These are phyloP conservation scores for Rhogogaster chlorosoma DNA, from an alignment of 2,888 invertebrate genomes.

Conservation along the genomic window DNA sequence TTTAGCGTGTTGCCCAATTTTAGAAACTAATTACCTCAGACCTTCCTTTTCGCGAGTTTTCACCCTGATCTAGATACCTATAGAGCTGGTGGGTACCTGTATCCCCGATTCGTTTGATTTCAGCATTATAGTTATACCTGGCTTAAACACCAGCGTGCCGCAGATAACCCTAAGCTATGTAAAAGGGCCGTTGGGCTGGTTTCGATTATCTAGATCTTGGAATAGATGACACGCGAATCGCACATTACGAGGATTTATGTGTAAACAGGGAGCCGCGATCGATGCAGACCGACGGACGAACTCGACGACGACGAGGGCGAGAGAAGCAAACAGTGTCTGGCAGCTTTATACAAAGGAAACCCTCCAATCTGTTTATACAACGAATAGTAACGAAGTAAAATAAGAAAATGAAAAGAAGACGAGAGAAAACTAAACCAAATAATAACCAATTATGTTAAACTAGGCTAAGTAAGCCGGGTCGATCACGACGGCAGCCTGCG, in stretches of 20 bases:
- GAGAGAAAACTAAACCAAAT: background rate
- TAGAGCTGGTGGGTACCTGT: background rate
- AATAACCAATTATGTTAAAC: constrained; percentile 1
- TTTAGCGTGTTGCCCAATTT: constrained; percentile 32
- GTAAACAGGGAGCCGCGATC: constrained; percentile 64
- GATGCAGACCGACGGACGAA: constrained; percentile 56
- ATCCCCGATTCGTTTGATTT: constrained; percentile 19
- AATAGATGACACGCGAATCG: constrained; percentile 70
- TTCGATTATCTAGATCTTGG: constrained; percentile 47
- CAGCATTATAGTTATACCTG: constrained; percentile 9
- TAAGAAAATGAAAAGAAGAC: background rate
- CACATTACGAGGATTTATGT: constrained; percentile 68
- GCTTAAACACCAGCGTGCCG: constrained; percentile 31
- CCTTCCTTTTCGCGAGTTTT: constrained; percentile 22
- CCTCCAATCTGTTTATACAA: background rate
- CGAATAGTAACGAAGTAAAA: background rate
- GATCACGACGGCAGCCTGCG: background rate
- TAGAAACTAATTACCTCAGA: constrained; percentile 34
- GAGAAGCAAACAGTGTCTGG: constrained; percentile 49
- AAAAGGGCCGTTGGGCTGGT: constrained; percentile 45
- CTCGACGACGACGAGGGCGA: constrained; percentile 51
- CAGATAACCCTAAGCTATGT: constrained; percentile 40
- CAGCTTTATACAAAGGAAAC: constrained; percentile 19
- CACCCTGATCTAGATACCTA: background rate
- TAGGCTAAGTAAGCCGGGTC: background rate